Base-by-base conservation (phyloP, 2,888 invertebrate genomes). In the Lepetodrilus schrolli region DNA sequence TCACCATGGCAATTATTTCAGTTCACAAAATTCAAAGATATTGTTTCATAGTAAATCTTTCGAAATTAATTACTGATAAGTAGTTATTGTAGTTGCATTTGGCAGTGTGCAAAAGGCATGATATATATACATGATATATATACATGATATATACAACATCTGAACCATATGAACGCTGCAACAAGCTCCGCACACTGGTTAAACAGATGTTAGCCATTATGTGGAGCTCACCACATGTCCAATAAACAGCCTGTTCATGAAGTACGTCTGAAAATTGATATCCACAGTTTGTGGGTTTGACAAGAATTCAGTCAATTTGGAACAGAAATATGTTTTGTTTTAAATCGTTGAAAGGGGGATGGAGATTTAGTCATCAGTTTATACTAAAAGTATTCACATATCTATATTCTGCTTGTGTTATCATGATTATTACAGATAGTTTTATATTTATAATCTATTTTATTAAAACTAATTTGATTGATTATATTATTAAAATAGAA, bases 201-300 rank as follows among this genome's bases (percentile, higher is more conserved):
- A 8, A 58, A n/a, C 58, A 58, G 58, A 58, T 58, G 58, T 10
- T 13, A 34, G 34, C 13, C 17, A n/a, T 34, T 34, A 30, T n/a
- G n/a, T n/a, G n/a, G 34, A 17, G 13, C n/a, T 7, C 34, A 4
- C 58, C 58, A 58, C 58, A 58, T 58, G 58, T 30, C 34, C 34
- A n/a, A 58, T 51, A 58, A 13, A 58, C 58, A 58, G 58, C 34
- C 58, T 58, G 58, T 34, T 58, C 58, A 58, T 34, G 34, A 58
- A 30, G 58, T 58, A 58, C 58, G 34, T n/a, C 10, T n/a, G 17
- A 58, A 34, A 30, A 26, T 30, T 58, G 30, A n/a, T 23, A 58
- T 26, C 5, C 58, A 43, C 17, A 7, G 43, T 43, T 13, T 43
- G n/a, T 17, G 43, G 17, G 43, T 8, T 43, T 43, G 13, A 4